Conservation (phyloP, 2,797 vertebrate genomes). For the Taenioides sp. region DNA sequence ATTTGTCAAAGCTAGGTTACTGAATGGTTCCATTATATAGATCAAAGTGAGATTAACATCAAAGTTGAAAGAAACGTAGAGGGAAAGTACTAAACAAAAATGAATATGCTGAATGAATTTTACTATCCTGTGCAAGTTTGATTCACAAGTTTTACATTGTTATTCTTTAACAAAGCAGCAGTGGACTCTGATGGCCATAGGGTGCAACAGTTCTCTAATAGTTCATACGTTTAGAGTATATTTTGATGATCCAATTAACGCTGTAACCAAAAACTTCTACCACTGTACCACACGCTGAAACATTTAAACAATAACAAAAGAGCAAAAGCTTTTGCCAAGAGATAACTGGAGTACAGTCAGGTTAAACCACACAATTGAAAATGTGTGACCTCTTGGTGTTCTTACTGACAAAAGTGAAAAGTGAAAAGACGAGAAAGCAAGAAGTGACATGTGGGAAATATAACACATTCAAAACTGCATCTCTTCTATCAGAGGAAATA, state of each 20-base stretch:
- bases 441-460: not conserved
- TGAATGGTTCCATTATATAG: too few relatives aligned
- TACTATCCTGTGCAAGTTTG: slow-evolving; percentile 5
- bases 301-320: not conserved
- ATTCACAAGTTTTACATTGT: not conserved
- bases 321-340: not conserved
- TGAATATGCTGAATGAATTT: not conserved
- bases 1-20: not conserved
- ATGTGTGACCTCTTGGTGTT: too few relatives aligned
- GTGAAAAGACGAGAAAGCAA: not conserved
- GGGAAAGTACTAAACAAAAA: not conserved
- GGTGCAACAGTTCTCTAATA: not conserved
- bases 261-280: not conserved
- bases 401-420: not conserved
- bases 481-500: not conserved
- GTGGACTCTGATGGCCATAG: slow-evolving; percentile 33
- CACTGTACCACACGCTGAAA: not conserved
- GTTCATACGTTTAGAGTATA: not conserved
- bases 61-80: not conserved
- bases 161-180: slow-evolving; percentile 21
- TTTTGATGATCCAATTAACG: not conserved
- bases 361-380: too few relatives aligned
- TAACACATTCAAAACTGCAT: not conserved
- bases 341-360: too few relatives aligned
- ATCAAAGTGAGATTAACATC: not conserved